Conservation (phyloP, 92 coral and sea anemone genomes). For the Zoanthus sociatus region DNA sequence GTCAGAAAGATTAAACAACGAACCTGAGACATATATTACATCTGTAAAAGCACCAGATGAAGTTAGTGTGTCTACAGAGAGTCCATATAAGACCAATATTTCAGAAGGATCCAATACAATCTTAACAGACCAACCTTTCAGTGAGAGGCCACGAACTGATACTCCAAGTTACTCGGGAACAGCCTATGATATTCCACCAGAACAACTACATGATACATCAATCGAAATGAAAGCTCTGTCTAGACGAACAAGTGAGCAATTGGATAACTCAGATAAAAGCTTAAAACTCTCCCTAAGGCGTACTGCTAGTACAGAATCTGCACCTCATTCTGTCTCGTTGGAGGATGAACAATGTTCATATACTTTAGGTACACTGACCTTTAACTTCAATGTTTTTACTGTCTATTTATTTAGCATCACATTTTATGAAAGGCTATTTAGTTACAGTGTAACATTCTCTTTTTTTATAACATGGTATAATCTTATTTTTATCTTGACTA, state of each 20-base stretch:
- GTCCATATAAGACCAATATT: neutral
- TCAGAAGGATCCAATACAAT: neutral
- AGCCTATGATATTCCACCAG: neutral
- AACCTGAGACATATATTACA: neutral
- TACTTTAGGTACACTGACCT: neutral
- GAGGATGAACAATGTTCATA: neutral
- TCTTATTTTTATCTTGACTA: too few species aligned
- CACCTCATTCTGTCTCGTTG: neutral
- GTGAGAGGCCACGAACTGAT: neutral
- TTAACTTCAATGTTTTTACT: neutral
- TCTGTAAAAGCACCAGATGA: neutral
- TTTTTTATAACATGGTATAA: too few species aligned
- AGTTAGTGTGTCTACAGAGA: neutral
- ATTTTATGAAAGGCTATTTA: too few species aligned
- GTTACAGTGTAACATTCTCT: too few species aligned
- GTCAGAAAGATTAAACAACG: neutral
- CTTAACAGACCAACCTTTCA: neutral
- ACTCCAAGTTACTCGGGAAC: neutral
- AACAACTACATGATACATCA: neutral
- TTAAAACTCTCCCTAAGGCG: neutral
- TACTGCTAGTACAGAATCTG: neutral
- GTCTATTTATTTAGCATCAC: neutral
- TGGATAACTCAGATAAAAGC: neutral
- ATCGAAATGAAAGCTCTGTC: neutral
- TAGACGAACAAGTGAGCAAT: neutral